Base-by-base conservation (phyloP, 2,888 invertebrate species). In the Euphydryas editha region DNA sequence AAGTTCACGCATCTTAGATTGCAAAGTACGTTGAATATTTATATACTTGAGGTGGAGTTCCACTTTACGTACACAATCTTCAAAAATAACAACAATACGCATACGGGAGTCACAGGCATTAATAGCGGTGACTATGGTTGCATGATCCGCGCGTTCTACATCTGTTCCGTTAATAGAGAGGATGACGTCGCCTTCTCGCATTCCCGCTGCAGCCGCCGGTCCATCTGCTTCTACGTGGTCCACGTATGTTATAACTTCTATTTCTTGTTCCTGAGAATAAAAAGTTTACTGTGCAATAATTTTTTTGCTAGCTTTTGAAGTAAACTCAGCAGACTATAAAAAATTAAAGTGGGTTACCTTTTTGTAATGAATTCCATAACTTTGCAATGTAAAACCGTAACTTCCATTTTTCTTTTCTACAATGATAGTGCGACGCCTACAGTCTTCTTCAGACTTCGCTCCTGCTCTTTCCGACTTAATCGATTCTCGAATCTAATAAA, bases 161-260 rank as follows among this genome's bases (percentile, higher is more conserved):
- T 98, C 98, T 54, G 95, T 95, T n/a, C 99, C 99, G 87, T 99
- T 99, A 78, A 99, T 98, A 54, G 98, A 97, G 46, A 99, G 93
- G 77, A 99, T 99, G 49, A 99, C 98, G 86, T 99, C 99, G 17
- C 99, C 99, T 88, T 98, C 97, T 11, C 98, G 94, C 97, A 99
- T 97, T 7, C 99, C 99, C 0, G 99, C 97, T 70, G 95, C 94
- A 78, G 96, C 97, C 0, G 99, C 99, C 0, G 99, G 96, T 0
- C 99, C 98, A 73, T 97, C 97, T 69, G 96, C 95, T 76, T 98
- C 98, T 64, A 99, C 98, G 84, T 98, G 98, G 83, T 99, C 99
- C 55, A 99, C 98, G 83, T 99, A 99, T 0, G 99, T 99, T 67
- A 99, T 97, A 93, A 98, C 96, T 87, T 99, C 99, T 68, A 98